Conservation (phyloP, 2,797 vertebrate genomes). For the Eulemur albifrons region DNA sequence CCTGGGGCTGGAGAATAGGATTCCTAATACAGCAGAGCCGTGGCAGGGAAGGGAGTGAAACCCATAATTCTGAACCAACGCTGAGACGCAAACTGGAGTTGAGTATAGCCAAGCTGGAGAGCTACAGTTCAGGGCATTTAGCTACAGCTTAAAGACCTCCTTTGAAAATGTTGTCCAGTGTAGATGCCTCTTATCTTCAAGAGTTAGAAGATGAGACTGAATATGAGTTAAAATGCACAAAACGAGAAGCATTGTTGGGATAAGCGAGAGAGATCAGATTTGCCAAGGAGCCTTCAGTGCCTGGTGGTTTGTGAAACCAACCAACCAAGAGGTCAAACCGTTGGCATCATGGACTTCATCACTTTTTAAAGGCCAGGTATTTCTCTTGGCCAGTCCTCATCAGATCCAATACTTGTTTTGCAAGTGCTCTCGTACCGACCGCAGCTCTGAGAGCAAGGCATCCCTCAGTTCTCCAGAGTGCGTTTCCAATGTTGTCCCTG, state of each 20-base stretch:
- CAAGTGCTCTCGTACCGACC: not conserved
- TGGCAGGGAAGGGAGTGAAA: not conserved
- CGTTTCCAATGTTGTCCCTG: rapidly evolving
- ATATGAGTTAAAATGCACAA: too few species aligned
- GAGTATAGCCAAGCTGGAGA: rapidly evolving
- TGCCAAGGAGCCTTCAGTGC: not conserved
- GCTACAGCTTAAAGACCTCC: not conserved
- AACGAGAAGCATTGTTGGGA: not conserved
- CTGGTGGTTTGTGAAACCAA: not conserved
- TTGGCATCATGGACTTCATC: rapidly evolving
- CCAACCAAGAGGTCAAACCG: not conserved
- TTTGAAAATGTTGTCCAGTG: not conserved
- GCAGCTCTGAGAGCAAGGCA: not conserved
- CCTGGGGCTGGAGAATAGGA: not conserved
- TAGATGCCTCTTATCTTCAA: not conserved
- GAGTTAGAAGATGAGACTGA: not conserved
- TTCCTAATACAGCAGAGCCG: not conserved
- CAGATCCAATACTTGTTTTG: not conserved
- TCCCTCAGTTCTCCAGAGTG: rapidly evolving
- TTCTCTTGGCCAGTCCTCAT: not conserved
- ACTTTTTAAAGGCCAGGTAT: not conserved
- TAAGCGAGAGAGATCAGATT: not conserved
- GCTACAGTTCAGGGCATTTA: not conserved
- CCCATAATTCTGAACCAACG: rapidly evolving
- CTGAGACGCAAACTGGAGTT: not conserved